Evolutionary conservation across 2,113 vertebrate genomes (phyloP), one percentile per base, ranked within the genome.

Genomic region (Ursus arctos): DNA sequence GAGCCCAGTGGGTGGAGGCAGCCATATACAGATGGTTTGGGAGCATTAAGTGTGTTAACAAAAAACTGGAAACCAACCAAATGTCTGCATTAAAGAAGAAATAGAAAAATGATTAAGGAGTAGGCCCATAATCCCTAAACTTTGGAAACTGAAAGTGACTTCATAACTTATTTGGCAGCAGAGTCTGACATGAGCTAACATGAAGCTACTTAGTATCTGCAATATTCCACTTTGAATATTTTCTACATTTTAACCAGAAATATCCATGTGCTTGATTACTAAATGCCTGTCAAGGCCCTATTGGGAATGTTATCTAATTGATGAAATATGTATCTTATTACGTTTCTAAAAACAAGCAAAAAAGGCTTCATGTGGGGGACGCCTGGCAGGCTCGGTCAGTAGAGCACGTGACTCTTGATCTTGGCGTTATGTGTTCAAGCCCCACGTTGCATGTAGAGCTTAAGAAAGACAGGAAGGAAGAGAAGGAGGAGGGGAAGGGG

Each of bases 181-280:
- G 47, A 86, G 15, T 10, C 82, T 91, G 33, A 91, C 36, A 47
- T 67, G 14, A 94, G 40, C 21, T 74, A 91, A 88, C 63, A 89
- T 61, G 13, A 93, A 10, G 36, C 33, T 81, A 65, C 8, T 79
- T 74, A 33, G 43, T 81, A 19, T 40, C 49, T 47, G 53, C 76
- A 43, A 49, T 91, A 94, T 67, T 92, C 69, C 6, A 57, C 28
- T 71, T 85, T 80, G 3, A 84, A 43, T 55, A 88, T 82, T 86
- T 89, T 76, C 71, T 92, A 92, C 40, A 89, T 95, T 71, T 94
- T 82, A 81, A 86, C n/a, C 6, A 80, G 49, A 93, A 91, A 95
- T 89, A 89, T 71, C 40, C 51, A 24, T 57, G 8, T 80, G 11
- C 82, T 87, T 84, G 36, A 93, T 93, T 91, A 87, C 31, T 94